Percentiles rank a stretch among this genome's conserved stretches.
Conservation (phyloP, 2,797 vertebrate species). For the Phrynocephalus guinanensis region DNA sequence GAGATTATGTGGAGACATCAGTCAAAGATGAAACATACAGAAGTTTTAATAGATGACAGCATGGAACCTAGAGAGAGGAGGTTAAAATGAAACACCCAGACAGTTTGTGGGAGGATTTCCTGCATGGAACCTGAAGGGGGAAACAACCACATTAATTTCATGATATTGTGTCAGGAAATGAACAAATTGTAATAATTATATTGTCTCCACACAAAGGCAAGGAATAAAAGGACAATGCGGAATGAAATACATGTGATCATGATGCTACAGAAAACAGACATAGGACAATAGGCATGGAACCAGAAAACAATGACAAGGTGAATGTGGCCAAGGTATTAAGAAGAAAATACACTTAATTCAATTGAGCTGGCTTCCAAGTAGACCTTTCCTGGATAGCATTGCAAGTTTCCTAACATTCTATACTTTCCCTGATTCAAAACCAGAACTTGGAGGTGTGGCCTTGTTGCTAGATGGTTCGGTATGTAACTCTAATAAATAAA, state of each 20-base stretch:
- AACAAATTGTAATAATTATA: conserved; percentile 17
- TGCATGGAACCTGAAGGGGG: conserved; percentile 64
- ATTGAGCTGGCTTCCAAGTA: background rate
- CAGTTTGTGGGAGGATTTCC: conserved; percentile 31
- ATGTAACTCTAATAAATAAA: too few species aligned
- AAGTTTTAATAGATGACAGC: background rate
- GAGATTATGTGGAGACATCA: conserved; percentile 33
- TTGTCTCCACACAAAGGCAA: conserved; percentile 12
- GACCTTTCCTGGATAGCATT: background rate
- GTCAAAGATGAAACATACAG: background rate
- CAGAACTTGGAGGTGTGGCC: background rate
- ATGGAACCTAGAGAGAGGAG: background rate
- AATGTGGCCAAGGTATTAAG: background rate
- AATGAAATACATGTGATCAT: conserved; percentile 16
- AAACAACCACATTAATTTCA: conserved; percentile 63
- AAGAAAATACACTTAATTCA: background rate
- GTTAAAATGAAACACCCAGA: conserved; percentile 22
- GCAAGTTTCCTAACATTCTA: background rate
- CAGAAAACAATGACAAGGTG: background rate
- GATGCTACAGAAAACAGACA: background rate
- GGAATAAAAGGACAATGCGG: conserved; percentile 44
- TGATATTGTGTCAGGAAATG: conserved; percentile 41
- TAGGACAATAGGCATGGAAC: background rate
- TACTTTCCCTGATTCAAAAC: background rate
- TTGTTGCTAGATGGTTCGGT: too few species aligned